These are phyloP conservation scores for Diarsia mendica DNA, from an alignment of 2,888 invertebrate genomes.

Conservation along the genomic window DNA sequence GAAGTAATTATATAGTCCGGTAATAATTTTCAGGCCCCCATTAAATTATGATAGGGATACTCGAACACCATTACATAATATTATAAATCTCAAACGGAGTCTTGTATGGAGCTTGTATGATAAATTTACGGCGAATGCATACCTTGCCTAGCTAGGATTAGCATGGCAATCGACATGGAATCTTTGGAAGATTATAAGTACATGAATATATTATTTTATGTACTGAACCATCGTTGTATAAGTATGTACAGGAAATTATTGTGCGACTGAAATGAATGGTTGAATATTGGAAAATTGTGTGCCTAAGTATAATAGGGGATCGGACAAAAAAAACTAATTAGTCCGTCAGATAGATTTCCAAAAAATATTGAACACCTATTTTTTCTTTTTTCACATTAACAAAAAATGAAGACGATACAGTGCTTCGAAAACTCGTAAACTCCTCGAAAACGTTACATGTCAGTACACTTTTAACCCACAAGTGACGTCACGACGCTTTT, in stretches of 20 bases:
- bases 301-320: background rate
- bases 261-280: conserved; percentile 20
- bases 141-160: conserved; percentile 29
- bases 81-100: conserved; percentile 54
- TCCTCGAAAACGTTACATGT: too few relatives aligned
- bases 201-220: conserved; percentile 46
- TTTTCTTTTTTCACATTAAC: too few relatives aligned
- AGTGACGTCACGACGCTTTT: too few relatives aligned
- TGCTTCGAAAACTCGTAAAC: too few relatives aligned
- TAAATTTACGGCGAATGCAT: conserved; percentile 40
- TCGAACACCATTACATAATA: conserved; percentile 49
- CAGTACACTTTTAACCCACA: too few relatives aligned
- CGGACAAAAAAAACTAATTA: too few relatives aligned
- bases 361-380: too few relatives aligned
- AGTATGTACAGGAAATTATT: conserved; percentile 19
- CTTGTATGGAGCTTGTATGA: conserved; percentile 53
- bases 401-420: too few relatives aligned
- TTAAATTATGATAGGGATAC: conserved; percentile 45
- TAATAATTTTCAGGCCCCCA: conserved; percentile 40
- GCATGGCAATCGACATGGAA: conserved; percentile 46
- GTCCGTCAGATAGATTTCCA: too few relatives aligned
- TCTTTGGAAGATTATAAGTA: conserved; percentile 40
- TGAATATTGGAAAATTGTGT: background rate
- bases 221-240: conserved; percentile 4
- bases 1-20: conserved; percentile 36